Evolutionary conservation across 2,797 vertebrate species (phyloP), one percentile per base, ranked within the genome.

Genomic region (Catharus ustulatus): DNA sequence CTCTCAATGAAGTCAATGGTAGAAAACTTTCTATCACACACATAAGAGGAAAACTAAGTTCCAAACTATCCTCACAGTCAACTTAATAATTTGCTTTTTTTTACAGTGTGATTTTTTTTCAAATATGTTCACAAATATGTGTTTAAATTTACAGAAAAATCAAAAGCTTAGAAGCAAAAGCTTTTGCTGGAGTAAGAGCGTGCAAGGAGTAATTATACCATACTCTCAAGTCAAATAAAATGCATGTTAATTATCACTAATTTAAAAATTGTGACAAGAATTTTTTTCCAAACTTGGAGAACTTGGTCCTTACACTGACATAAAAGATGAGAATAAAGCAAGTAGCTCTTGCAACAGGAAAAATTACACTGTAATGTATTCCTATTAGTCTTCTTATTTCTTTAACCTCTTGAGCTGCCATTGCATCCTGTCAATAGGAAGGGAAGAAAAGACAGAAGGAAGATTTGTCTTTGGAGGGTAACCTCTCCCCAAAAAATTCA

Each of bases 71-170:
- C 26, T 54, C 30, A 49, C 6, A 45, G 23, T 32, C 21, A 91
- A 61, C 38, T 83, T 89, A 84, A 87, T 85, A 86, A 16, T 22
- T 80, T 78, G 34, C 17, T 40, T 20, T 69, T 77, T 73, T 74
- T 68, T 68, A 23, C 24, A 77, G 12, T 21, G 15, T 64, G 21
- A 18, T 4, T 16, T 64, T 86, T 90, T 85, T 72, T 38, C 1
- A 80, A 91, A 82, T 68, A 40, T 58, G 59, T 84, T 91, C 86
- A 2, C 8, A 82, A 68, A 72, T 79, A 36, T 91, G 42, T 74
- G 14, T 79, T 95, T 75, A 84, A 82, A 9, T 77, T 79, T 80
- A 59, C 18, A 57, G 36, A 91, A 89, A 83, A 91, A 67, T 64
- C 58, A 83, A 68, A 91, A 84, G 2, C 24, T 73, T 49, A 87